Conservation (phyloP, 2,888 invertebrate species). For the Cyclophora punctaria region DNA sequence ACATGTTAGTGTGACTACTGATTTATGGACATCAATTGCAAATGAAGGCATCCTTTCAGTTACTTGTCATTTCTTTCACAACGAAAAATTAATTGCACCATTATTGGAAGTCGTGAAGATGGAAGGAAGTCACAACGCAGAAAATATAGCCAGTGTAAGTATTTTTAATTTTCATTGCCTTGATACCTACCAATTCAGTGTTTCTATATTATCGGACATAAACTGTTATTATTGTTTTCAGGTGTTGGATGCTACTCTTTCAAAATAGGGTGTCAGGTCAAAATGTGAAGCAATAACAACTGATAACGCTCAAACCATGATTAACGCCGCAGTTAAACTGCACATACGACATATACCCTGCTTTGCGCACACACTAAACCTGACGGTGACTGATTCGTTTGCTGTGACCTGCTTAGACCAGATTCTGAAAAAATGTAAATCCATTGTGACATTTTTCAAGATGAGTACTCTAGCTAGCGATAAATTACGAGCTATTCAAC, state of each 20-base stretch:
- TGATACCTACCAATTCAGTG: not conserved
- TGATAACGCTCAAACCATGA: not conserved
- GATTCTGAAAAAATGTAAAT: not conserved
- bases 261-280: not conserved
- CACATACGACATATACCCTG: not conserved
- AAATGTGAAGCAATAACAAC: not conserved
- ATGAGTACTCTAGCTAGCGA: not conserved
- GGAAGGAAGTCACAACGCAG: constrained; percentile 1
- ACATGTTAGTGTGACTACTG: not conserved
- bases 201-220: not conserved
- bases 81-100: not conserved
- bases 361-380: not conserved
- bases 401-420: not conserved
- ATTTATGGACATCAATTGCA: not conserved
- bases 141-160: not conserved
- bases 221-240: not conserved
- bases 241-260: not conserved
- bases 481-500: not conserved
- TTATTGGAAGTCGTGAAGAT: not conserved
- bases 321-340: not conserved
- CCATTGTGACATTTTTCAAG: not conserved
- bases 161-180: not conserved
- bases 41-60: not conserved
- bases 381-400: not conserved
- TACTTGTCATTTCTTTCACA: not conserved